Evolutionary conservation across 1,140 invertebrate species (phyloP).

Genomic region (Marisa cornuarietis): DNA sequence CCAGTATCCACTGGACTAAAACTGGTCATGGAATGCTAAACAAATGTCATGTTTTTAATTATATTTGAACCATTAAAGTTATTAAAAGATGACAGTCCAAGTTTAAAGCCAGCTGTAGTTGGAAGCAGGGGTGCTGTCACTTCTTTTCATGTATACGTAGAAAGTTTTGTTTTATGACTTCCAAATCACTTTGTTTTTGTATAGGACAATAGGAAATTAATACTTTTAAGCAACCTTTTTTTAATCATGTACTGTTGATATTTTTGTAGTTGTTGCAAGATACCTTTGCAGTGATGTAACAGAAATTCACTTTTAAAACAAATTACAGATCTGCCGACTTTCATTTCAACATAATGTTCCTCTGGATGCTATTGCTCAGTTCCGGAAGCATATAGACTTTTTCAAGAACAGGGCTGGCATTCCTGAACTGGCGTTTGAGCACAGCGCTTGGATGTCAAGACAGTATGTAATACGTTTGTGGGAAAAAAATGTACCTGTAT

Average conservation of each 20-base stretch:
- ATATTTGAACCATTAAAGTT: no score
- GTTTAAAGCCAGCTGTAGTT: no score
- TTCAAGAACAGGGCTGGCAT: conserved; percentile 81
- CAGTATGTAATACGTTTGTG: conserved; percentile 74
- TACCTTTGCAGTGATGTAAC: not conserved
- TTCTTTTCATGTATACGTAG: no score
- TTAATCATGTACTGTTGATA: no score
- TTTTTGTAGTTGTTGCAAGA: not conserved
- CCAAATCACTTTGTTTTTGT: conserved; percentile 17
- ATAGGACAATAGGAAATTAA: not conserved
- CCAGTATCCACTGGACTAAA: no score
- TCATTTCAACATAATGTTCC: conserved; percentile 89
- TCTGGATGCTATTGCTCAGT: conserved; percentile 92
- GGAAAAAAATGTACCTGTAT: not conserved
- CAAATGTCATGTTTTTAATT: no score
- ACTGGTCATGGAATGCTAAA: no score
- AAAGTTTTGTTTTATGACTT: no score
- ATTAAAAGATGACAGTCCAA: no score
- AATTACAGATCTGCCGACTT: conserved; percentile 76
- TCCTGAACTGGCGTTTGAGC: conserved; percentile 87
- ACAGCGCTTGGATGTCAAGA: conserved; percentile 95
- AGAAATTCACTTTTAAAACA: conserved; percentile 11
- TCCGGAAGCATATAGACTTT: conserved; percentile 88
- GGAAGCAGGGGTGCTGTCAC: no score
- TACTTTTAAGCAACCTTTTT: no score